Conservation (phyloP, 2,113 vertebrate genomes). For the Corydoras maculifer region DNA sequence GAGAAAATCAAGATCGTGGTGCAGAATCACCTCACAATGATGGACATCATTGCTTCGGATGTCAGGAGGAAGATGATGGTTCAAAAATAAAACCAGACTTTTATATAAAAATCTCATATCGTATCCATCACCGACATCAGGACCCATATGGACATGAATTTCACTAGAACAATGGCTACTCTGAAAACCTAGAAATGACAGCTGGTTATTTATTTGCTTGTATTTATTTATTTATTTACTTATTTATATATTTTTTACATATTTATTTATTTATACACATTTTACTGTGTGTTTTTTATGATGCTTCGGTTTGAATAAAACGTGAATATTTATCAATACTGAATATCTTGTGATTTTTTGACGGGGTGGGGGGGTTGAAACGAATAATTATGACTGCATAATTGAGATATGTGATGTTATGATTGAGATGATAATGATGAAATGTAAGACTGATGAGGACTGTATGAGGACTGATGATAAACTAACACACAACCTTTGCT, state of each 20-base stretch:
- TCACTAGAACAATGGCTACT: background rate
- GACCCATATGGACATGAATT: background rate
- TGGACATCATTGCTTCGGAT: slow-evolving; percentile 26
- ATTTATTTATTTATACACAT: no score
- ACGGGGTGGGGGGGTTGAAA: no score
- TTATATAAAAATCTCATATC: background rate
- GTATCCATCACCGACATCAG: background rate
- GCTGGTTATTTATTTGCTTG: background rate
- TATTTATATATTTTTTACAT: background rate
- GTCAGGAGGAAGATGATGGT: background rate
- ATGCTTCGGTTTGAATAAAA: no score
- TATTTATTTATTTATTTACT: background rate
- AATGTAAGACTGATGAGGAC: no score
- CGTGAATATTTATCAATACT: no score
- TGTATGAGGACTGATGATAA: no score
- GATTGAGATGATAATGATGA: no score
- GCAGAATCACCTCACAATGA: slow-evolving; percentile 17
- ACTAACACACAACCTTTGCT: no score
- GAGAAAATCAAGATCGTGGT: slow-evolving; percentile 22
- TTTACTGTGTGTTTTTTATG: no score
- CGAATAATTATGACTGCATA: no score
- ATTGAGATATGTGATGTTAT: no score
- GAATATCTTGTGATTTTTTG: no score
- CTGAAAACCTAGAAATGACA: background rate
- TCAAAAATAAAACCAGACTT: background rate